These are phyloP conservation scores for Pseudomugil tenellus DNA, from an alignment of 2,797 vertebrate genomes.

Conservation along the genomic window DNA sequence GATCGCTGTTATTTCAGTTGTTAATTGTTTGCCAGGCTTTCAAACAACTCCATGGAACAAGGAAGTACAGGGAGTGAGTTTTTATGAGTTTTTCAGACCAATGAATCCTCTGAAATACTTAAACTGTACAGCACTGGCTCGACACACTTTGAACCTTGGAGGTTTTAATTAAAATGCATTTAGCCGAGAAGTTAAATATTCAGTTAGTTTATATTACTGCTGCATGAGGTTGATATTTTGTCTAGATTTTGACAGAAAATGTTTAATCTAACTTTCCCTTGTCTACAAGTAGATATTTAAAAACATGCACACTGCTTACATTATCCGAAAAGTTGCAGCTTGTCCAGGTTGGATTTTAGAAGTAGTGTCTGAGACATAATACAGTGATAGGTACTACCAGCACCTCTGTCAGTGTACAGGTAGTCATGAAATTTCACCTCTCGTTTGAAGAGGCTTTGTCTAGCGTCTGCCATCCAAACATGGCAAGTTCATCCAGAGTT, in stretches of 20 bases:
- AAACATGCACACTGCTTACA: conserved; percentile 6
- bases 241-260: background rate
- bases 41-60: background rate
- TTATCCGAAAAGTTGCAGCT: conserved; percentile 1
- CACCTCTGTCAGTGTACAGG: conserved; percentile 47
- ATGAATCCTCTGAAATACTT: background rate
- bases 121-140: background rate
- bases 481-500: conserved; percentile 72
- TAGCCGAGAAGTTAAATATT: background rate
- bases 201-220: background rate
- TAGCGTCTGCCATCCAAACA: conserved; percentile 54
- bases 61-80: background rate
- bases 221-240: background rate
- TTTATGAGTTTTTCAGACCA: background rate
- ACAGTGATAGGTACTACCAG: conserved; percentile 41
- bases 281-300: conserved; percentile 2
- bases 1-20: background rate
- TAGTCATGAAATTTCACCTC: conserved; percentile 46
- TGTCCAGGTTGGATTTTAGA: conserved; percentile 35
- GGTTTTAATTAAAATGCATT: too few relatives aligned
- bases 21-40: background rate
- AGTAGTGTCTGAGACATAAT: conserved; percentile 35
- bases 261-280: conserved; percentile 8
- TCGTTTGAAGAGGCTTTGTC: conserved; percentile 45
- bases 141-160: too few relatives aligned